Percentiles rank a stretch among this genome's conserved stretches.
These are phyloP conservation scores for Collichthys lucidus DNA, from an alignment of 2,113 vertebrate genomes.

Conservation along the genomic window DNA sequence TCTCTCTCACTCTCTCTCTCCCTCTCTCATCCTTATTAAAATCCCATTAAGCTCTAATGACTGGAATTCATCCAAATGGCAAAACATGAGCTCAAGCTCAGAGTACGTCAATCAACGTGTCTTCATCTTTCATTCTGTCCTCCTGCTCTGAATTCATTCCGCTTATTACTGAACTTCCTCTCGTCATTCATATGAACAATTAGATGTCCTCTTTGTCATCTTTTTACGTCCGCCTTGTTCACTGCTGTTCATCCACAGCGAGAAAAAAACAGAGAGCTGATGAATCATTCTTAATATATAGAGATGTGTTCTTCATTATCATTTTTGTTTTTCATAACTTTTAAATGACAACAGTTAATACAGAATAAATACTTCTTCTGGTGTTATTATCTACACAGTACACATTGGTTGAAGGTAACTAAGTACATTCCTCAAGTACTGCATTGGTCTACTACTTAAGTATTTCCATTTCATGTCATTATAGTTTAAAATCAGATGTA, in stretches of 20 bases:
- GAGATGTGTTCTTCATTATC: neutral
- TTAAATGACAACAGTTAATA: neutral
- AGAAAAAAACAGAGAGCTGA: neutral
- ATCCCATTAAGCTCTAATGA: slow-evolving; percentile 58
- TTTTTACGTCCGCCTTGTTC: neutral
- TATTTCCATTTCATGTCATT: neutral
- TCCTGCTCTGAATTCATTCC: slow-evolving; percentile 29
- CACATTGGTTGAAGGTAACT: neutral
- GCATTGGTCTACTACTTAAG: neutral
- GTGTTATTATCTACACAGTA: neutral
- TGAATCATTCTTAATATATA: neutral
- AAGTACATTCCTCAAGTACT: neutral
- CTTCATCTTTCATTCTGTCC: slow-evolving; percentile 21
- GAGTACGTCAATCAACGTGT: neutral
- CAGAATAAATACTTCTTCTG: neutral
- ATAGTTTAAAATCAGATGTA: neutral
- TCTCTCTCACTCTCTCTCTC: slow-evolving; percentile 14
- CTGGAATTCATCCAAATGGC: slow-evolving; percentile 17
- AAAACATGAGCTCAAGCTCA: slow-evolving; percentile 9
- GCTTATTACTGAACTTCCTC: slow-evolving; percentile 42
- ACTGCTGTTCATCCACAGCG: neutral
- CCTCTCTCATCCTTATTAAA: slow-evolving; percentile 49
- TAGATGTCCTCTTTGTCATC: slow-evolving; percentile 5
- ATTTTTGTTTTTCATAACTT: neutral
- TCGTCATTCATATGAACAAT: neutral